A percentile compares a stretch with the other conserved stretches of the same genome.
Evolutionary conservation across 1,140 invertebrate species (phyloP).

Genomic region (Orchestia grillus): DNA sequence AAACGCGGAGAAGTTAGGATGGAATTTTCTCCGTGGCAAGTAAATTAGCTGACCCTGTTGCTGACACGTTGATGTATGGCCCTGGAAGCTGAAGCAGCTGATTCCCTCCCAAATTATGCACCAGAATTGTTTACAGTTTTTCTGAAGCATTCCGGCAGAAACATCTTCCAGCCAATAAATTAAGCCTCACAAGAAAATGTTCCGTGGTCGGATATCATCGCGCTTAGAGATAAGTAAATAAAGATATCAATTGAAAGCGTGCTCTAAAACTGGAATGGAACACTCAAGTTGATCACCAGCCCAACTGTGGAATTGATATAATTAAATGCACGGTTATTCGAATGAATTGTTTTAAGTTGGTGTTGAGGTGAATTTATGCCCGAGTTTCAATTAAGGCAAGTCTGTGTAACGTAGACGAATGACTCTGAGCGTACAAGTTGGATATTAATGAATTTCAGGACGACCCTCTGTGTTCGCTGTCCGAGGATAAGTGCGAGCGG

Average conservation of each 20-base stretch:
- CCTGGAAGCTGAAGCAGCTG: slow-evolving; percentile 29
- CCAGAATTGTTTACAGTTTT: slow-evolving; percentile 35
- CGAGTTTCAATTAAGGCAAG: slow-evolving; percentile 56
- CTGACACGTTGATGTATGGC: slow-evolving; percentile 36
- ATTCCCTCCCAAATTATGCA: slow-evolving; percentile 47
- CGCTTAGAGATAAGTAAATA: slow-evolving; percentile 47
- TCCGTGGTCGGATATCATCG: neutral
- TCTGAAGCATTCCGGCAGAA: slow-evolving; percentile 32
- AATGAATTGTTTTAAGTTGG: slow-evolving; percentile 53
- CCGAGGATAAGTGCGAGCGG: neutral
- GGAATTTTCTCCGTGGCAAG: slow-evolving; percentile 40
- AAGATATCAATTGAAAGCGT: slow-evolving; percentile 16
- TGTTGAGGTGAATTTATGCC: slow-evolving; percentile 56
- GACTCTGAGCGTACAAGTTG: neutral
- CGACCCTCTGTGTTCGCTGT: neutral
- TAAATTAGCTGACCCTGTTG: slow-evolving; percentile 55
- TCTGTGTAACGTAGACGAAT: slow-evolving; percentile 55
- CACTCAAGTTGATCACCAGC: slow-evolving; percentile 40
- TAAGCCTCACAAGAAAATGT: slow-evolving; percentile 2
- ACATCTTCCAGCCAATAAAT: slow-evolving; percentile 17
- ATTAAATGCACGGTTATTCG: slow-evolving; percentile 48
- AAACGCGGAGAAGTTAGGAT: slow-evolving; percentile 37
- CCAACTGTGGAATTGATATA: slow-evolving; percentile 51
- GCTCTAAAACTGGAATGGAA: slow-evolving; percentile 38
- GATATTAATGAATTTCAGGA: slow-evolving; percentile 46